Conservation (phyloP, 2,113 vertebrate genomes). For the Tupaia tana region DNA sequence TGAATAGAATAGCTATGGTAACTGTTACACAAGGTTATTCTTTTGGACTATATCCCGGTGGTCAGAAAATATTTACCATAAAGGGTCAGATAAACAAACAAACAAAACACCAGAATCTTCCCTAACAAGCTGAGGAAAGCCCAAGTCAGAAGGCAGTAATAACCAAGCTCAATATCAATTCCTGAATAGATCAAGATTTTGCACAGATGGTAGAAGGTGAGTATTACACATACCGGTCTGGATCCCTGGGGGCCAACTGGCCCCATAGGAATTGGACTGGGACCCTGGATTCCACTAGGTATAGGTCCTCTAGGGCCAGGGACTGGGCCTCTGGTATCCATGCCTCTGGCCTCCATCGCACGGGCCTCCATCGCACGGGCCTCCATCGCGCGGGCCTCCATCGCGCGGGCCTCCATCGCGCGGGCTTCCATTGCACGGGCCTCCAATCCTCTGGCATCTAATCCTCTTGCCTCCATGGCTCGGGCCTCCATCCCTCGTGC, state of each 20-base stretch:
- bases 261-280: conserved; percentile 91
- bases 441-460: conserved; percentile 86
- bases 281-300: conserved; percentile 92
- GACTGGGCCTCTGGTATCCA: conserved; percentile 92
- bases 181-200: background rate
- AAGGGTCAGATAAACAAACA: conserved; percentile 14
- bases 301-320: conserved; percentile 93
- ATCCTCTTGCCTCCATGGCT: conserved; percentile 88
- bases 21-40: background rate
- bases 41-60: background rate
- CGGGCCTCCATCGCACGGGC: conserved; percentile 91
- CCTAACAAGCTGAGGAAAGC: conserved; percentile 24
- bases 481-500: conserved; percentile 90
- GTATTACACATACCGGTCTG: conserved; percentile 87
- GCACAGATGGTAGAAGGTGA: conserved; percentile 24
- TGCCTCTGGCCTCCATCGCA: conserved; percentile 88
- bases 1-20: conserved; percentile 35
- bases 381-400: conserved; percentile 85
- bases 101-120: background rate
- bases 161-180: conserved; percentile 4
- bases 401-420: conserved; percentile 85
- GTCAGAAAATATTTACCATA: background rate
- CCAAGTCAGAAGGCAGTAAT: conserved; percentile 52
- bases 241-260: conserved; percentile 90
- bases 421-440: conserved; percentile 89